Base-by-base conservation (phyloP, 2,888 invertebrate genomes). In the Ethmia dodecea region DNA sequence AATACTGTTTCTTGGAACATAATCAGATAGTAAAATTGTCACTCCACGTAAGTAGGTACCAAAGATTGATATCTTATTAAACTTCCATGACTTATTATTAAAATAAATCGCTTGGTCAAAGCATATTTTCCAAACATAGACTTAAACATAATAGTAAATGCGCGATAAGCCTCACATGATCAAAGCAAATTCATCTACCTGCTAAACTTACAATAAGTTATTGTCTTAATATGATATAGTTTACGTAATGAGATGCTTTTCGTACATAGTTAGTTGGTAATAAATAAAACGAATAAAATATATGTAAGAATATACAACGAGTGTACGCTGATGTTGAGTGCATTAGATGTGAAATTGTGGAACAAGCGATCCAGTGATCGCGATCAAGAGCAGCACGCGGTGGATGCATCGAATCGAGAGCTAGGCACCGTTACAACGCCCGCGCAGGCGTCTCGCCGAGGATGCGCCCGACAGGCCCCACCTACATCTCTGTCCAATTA, bases 91-190 rank as follows among this genome's bases (percentile, higher is more conserved):
- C 49, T 60, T 59, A 63, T 60, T 62, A 58, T 59, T 54, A 52
- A 57, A 65, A 61, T 60, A 62, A 41, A 57, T 52, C 50, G 43
- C 46, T 54, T 52, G 42, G 45, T 47, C 52, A 48, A 54, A 50
- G 47, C 47, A 55, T 62, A 63, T 61, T 65, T 63, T 67, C 54
- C 52, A 69, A 71, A 69, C 71, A 77, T 67, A 65, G 54, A 63
- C 64, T 59, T 68, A 67, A 50, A 60, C 50, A 55, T 63, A 68
- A 62, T 74, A 76, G 62, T 81, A 81, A 81, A 83, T 83, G 83
- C 81, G 69, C 70, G 60, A 51, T 55, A 77, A 83, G 83, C 83
- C 83, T 81, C 83, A 70, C 61, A 61, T 62, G 60, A 60, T 61
- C 60, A 66, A 72, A 74, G 70, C 73, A 60, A 62, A 43, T 55